Evolutionary conservation across 2,113 vertebrate genomes (phyloP), one percentile per base, ranked within the genome.

Genomic region (Zapus hudsonius): DNA sequence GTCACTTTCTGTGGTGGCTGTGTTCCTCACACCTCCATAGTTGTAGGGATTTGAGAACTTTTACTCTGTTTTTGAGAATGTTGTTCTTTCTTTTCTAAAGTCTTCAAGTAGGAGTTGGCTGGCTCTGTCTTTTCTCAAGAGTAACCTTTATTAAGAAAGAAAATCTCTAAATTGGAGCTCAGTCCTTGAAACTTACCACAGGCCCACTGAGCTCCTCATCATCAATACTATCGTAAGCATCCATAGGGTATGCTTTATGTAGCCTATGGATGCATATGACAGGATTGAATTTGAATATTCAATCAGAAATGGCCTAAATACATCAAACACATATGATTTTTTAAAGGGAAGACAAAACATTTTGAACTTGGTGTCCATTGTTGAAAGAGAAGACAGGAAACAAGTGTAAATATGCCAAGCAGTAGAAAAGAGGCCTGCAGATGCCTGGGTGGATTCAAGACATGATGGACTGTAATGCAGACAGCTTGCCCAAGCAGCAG

Each of bases 91-190:
- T 0, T 22, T 47, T 25, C 33, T 7, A 80, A 64, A 19, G 42
- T 13, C 31, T 87, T 66, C 47, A 8, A 1, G 1, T 70, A 61
- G 10, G 22, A 95, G 19, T 8, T n/a, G 11, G 9, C 29, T 73
- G 31, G 33, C 19, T 69, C 31, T 82, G 9, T 89, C 64, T 90
- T 90, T 84, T 66, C 7, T 38, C 38, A 84, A 82, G 44, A 70
- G 10, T 20, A 63, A 15, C 33, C 78, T 89, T 86, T 25, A 25
- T 33, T 78, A n/a, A n/a, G 31, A 78, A 92, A 79, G 44, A 0
- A 59, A 19, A 64, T 80, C 15, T 87, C 31, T 25, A 79, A n/a
- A 44, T n/a, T n/a, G 44, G 7, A 12, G 52, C 42, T 64, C 22
- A 69, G 23, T 63, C 64, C 70, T 74, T 76, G 36, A 42, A 44